Evolutionary conservation across 2,888 invertebrate species (phyloP).

Genomic region (Taenaris catops): DNA sequence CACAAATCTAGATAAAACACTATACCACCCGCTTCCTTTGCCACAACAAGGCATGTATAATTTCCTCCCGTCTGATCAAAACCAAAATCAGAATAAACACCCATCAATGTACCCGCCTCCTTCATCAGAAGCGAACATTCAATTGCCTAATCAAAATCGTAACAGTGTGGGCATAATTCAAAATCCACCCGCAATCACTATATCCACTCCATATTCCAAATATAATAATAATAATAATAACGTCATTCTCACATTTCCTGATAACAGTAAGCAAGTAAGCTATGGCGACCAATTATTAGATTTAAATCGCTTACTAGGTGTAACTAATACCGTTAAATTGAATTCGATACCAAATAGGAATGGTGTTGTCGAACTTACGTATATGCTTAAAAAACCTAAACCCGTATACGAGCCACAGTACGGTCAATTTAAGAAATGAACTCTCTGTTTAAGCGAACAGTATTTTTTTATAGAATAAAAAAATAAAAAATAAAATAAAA

Average conservation of each 20-base stretch:
- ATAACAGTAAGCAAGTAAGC: slow-evolving; percentile 17
- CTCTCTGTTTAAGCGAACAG: too few species aligned
- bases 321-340: slow-evolving; percentile 40
- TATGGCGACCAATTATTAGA: slow-evolving; percentile 22
- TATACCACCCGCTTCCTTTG: not conserved
- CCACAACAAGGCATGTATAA: not conserved
- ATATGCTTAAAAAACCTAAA: slow-evolving; percentile 41
- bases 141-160: slow-evolving; percentile 1
- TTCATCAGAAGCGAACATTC: not conserved
- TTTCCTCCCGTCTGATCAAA: not conserved
- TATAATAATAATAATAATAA: not conserved
- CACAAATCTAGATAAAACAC: not conserved
- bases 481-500: too few species aligned
- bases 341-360: slow-evolving; percentile 28
- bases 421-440: too few species aligned
- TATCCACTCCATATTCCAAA: too few species aligned
- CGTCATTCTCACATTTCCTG: slow-evolving; percentile 3
- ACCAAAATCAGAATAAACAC: not conserved
- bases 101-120: not conserved
- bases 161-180: not conserved
- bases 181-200: not conserved
- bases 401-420: slow-evolving; percentile 44
- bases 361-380: slow-evolving; percentile 50
- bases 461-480: too few species aligned
- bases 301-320: slow-evolving; percentile 30